Evolutionary conservation across 2,113 vertebrate species (phyloP).

Genomic region (Eidolon helvum): DNA sequence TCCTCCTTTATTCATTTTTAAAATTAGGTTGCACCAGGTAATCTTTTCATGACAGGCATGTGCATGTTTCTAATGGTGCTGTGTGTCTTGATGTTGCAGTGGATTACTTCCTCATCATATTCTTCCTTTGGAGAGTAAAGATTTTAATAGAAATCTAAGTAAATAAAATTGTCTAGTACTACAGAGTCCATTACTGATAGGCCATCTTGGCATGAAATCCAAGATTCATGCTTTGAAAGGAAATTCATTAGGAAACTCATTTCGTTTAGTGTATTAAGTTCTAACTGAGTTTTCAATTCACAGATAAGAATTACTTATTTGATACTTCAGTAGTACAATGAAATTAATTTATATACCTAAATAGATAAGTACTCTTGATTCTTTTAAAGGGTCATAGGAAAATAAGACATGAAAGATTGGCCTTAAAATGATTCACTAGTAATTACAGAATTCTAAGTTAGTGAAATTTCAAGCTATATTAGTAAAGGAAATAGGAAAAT

Average conservation of each 20-base stretch:
- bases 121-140: slow-evolving; percentile 2
- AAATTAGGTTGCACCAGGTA: not conserved
- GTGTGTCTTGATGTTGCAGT: not conserved
- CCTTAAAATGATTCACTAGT: slow-evolving; percentile 28
- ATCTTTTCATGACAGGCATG: not conserved
- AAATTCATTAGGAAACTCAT: slow-evolving; percentile 47
- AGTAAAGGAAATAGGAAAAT: slow-evolving; percentile 8
- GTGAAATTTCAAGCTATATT: not conserved
- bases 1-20: not conserved
- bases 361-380: slow-evolving; percentile 16
- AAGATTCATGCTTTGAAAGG: slow-evolving; percentile 50
- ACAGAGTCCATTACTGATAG: not conserved
- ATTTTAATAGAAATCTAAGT: not conserved
- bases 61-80: not conserved
- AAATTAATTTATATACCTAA: slow-evolving; percentile 42
- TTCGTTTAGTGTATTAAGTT: slow-evolving; percentile 49
- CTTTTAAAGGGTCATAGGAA: not conserved
- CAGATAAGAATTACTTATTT: slow-evolving; percentile 38
- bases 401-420: not conserved
- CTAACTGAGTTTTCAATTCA: slow-evolving; percentile 50
- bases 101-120: not conserved
- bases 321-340: slow-evolving; percentile 24
- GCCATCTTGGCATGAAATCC: slow-evolving; percentile 26
- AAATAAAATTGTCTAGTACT: slow-evolving; percentile 38
- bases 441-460: not conserved